These are phyloP conservation scores for Felis catus DNA, from an alignment of 2,113 vertebrate species.

Conservation along the genomic window F.catus_Fca126_mat1.0 CM031417.1:38784501-38785000, in stretches of 20 bases:
- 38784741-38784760: background rate
- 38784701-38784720: constrained; percentile 30
- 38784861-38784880: background rate
- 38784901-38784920: background rate
- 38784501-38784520: constrained; percentile 25
- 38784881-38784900: background rate
- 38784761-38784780: background rate
- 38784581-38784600: background rate
- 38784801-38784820: background rate
- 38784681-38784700: background rate
- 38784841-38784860: background rate
- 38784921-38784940: constrained; percentile 12
- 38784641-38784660: background rate
- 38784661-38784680: background rate
- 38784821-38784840: background rate
- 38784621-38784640: background rate
- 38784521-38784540: background rate
- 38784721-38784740: background rate
- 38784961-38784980: too few species aligned
- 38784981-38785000: too few species aligned
- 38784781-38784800: background rate
- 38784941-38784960: too few species aligned
- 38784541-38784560: background rate
- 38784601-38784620: background rate
- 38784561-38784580: background rate